Base-by-base conservation (phyloP, 1,140 invertebrate species). In the Zaprionus tsacasi region DNA sequence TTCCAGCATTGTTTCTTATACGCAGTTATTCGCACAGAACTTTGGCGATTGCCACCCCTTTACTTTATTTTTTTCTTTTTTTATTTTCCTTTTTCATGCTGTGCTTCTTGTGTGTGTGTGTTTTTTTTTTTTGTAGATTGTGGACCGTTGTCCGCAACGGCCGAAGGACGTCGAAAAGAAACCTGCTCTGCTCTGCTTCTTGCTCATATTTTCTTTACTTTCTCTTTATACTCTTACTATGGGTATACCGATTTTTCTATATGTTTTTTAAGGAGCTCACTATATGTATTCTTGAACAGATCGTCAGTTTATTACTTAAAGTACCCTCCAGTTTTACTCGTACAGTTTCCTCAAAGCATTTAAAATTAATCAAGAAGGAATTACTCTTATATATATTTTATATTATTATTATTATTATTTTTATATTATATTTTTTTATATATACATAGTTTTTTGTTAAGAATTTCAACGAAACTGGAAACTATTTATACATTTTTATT, bases 41-140 rank as follows among this genome's bases (percentile, higher is more conserved):
- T 61, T 63, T 45, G n/a, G 60, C 61, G 79, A 82, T 55, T 87
- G 79, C 79, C 83, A 83, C 80, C 83, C 83, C 85, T 87, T 87
- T 81, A 83, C 82, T 86, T 86, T 66, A 55, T 35, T 70, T 75
- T 57, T 33, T 54, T 33, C 30, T 66, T 57, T 57, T 21, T 86
- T 86, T 66, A 55, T 35, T 70, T 75, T 57, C 17, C 36, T 33
- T 30, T 66, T 57, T 57, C 48, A 36, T 36, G 15, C 17, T 57
- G 25, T 57, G 25, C 15, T 6, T 40, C 21, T 13, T 56, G 50
- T 55, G 61, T 64, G 13, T 1, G 21, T 21, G 21, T 21, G 21
- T 48, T 30, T 30, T 54, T 59, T 59, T 38, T 6, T 40, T 21
- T 50, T 21, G 21, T 21, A 1, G 43, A 50, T 43, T 71, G 45